Base-by-base conservation (phyloP, 2,888 invertebrate genomes). In the Sphinx pinastri region DNA sequence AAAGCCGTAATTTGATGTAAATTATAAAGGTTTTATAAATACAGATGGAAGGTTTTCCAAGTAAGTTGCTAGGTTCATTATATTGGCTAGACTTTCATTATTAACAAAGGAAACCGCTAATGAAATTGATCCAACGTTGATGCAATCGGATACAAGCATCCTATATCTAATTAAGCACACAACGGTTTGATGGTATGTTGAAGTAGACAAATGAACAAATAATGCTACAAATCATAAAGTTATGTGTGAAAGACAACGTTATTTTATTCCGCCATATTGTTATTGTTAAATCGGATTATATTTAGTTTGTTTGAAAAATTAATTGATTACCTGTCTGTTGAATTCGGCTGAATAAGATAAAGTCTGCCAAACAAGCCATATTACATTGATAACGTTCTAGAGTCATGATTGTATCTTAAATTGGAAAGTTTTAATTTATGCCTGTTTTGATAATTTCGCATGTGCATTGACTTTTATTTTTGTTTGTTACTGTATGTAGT, bases 91-190 rank as follows among this genome's bases (percentile, higher is more conserved):
- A 63, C 49, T 63, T 63, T 63, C 49, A 63, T 47, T 19, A 63
- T 47, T 47, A 63, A 12, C 63, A 47, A 63, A 63, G 63, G 63
- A 63, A 49, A 49, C 49, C 47, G 3, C 13, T 49, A 49, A 19
- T 63, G 13, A 63, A 63, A 63, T 47, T 63, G 63, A 47, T 63
- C 47, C 49, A 60, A 19, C 45, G 49, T 11, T 19, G 16, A 4
- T 19, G 19, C 47, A 63, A 63, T 49, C 63, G 63, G 63, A 63
- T 63, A 63, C 19, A 11, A 47, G 47, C 49, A 63, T 63, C 63
- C 63, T 63, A 63, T 63, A 19, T 16, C 16, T 60, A 47, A 47
- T 63, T 55, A 5, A 63, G 13, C 31, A 58, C 58, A 14, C 14
- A 58, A 13, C 58, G 38, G 14, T 58, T 58, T 58, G 38, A 38